Conservation (phyloP, 2,888 invertebrate species). For the Eristalis tenax region DNA sequence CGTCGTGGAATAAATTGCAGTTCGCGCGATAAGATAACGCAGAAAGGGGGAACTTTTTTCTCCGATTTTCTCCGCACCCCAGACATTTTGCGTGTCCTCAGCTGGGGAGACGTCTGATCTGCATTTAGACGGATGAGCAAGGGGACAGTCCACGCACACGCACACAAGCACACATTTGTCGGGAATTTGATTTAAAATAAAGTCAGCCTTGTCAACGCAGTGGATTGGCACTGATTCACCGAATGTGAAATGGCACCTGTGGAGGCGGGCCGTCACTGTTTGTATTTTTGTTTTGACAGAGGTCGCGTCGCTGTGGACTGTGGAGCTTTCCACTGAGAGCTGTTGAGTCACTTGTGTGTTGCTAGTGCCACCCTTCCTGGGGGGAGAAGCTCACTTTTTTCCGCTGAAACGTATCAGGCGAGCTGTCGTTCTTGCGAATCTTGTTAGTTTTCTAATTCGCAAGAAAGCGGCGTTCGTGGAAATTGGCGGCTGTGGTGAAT, state of each 20-base stretch:
- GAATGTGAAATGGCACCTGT: conserved; percentile 3
- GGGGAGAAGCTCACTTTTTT: background rate
- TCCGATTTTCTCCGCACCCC: background rate
- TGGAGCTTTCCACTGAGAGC: background rate
- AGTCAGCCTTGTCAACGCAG: background rate
- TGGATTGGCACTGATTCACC: conserved; percentile 20
- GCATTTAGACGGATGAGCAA: conserved; percentile 31
- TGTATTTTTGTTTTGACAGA: conserved; percentile 10
- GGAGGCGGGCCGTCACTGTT: conserved; percentile 8
- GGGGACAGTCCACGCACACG: conserved; percentile 12
- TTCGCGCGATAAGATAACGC: conserved; percentile 36
- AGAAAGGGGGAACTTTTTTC: background rate
- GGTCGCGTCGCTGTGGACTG: background rate
- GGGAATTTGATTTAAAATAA: background rate
- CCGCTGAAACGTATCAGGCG: background rate
- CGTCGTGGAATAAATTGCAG: conserved; percentile 28
- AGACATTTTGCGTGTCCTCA: background rate
- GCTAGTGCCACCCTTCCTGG: background rate
- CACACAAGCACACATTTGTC: background rate
- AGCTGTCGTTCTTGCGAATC: background rate
- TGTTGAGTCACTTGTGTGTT: background rate
- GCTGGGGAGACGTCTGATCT: conserved; percentile 27
- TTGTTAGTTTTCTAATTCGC: background rate
- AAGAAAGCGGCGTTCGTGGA: background rate
- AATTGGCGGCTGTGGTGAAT: background rate